Evolutionary conservation across 2,797 vertebrate genomes (phyloP).

Genomic region (Brotogeris chrysoptera): DNA sequence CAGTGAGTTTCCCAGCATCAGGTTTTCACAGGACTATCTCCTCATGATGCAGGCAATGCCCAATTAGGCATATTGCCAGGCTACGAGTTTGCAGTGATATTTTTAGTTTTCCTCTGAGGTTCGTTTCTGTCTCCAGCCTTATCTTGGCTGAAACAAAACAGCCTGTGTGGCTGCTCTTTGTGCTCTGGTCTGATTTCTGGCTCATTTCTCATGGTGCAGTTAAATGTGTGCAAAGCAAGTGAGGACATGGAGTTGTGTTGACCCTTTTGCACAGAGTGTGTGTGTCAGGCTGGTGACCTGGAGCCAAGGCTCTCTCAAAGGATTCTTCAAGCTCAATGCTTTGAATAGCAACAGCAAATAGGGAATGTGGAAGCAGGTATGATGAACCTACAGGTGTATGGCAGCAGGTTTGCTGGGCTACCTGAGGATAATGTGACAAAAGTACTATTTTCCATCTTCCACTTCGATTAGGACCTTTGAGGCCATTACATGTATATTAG

Average conservation of each 20-base stretch:
- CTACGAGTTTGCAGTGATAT: not conserved
- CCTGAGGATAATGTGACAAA: not conserved
- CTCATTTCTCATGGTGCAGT: not conserved
- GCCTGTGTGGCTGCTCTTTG: not conserved
- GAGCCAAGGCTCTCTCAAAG: not conserved
- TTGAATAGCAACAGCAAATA: not conserved
- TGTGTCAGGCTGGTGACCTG: not conserved
- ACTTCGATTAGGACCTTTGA: not conserved
- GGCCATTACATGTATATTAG: not conserved
- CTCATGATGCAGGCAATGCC: not conserved
- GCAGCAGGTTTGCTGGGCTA: not conserved
- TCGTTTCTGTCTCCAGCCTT: not conserved
- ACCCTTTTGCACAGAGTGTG: not conserved
- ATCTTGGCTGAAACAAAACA: not conserved
- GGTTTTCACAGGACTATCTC: constrained; percentile 2
- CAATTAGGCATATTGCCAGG: constrained; percentile 27
- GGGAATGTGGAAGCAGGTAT: not conserved
- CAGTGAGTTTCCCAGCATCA: not conserved
- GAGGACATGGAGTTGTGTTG: not conserved
- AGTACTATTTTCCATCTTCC: not conserved
- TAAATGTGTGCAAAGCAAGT: rapidly evolving
- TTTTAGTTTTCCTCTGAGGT: constrained; percentile 34
- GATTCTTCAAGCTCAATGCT: not conserved
- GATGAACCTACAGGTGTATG: not conserved
- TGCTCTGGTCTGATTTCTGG: not conserved